Evolutionary conservation across 2,888 invertebrate genomes (phyloP), one percentile per base, ranked within the genome.

Genomic region (Drosophila nigricruria): DNA sequence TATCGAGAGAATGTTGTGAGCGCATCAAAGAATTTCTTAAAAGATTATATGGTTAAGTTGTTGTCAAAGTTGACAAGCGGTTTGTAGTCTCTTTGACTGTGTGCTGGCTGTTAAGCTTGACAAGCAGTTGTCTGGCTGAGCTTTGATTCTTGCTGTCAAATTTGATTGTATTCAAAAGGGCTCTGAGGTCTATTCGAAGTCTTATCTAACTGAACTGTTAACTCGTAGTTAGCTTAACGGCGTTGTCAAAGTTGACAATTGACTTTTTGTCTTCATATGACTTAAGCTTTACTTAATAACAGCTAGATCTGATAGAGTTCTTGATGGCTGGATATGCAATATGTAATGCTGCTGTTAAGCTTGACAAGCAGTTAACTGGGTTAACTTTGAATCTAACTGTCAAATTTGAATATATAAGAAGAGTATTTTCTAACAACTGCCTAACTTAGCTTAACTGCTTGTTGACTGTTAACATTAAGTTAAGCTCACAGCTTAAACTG

Each of bases 21-120:
- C 25, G 4, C 45, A 25, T 25, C 45, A 27, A 30, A 12, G 49
- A 30, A 18, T 30, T 18, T 18, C 12, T 6, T 6, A 6, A 30
- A 12, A 30, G n/a, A 10, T 30, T 18, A 30, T 30, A 12, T 14
- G 12, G 1, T 2, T 32, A 8, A 23, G 34, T 34, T 23, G 16
- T 32, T 52, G 34, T 52, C 10, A 52, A 52, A 34, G 23, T 34
- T 50, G 50, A 34, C 50, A 8, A 32, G 1, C 12, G 20, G 5
- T 14, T 20, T 30, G 27, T 27, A 30, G n/a, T 18, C 18, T 2
- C 43, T 2, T 23, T 43, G 2, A 25, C 20, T 16, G n/a, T n/a
- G n/a, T n/a, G 12, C 42, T n/a, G 9, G 27, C 30, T 32, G 49
- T 32, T 49, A 20, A 32, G 49, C 30, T 49, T 49, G 47, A 30